Base-by-base conservation (phyloP, 30 jellyfish, hydroid and myxozoan species). In the Hydractinia echinata region DNA sequence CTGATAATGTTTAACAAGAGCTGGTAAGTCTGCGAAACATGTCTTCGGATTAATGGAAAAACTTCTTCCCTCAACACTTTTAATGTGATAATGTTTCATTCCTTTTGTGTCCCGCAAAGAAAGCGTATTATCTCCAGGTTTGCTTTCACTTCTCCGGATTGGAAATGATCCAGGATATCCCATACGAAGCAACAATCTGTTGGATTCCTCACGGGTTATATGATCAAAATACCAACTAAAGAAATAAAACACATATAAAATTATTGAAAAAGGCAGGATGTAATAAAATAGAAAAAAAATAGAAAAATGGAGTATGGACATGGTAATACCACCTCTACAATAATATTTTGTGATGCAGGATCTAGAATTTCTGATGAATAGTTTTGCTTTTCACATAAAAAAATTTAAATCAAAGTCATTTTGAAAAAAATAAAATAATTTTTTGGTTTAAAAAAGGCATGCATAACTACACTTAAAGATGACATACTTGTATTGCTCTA, bases 141-240 rank as follows among this genome's bases (percentile, higher is more conserved):
- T 30, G 20, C 61, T 52, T 5, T 19, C 72, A 74, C 83, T 74
- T 74, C 54, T 55, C 21, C 83, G 61, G 21, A 74, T 48, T 5
- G 51, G 13, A 49, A 74, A 74, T 18, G 83, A 30, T 11, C 83
- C 83, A 18, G 83, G 73, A 8, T n/a, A 30, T 18, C 83, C 83
- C 50, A 49, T 74, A 74, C 83, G 61, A 20, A 74, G 83, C 61
- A 74, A 48, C 21, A 58, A 54, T 13, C 51, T 6, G 56, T 74
- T 55, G 13, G 83, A 66, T 48, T 48, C 15, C 10, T 19, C 50
- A 13, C 83, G 73, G 14, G 39, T 48, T 67, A 74, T 74, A 5
- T 5, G 1, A 55, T 67, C 83, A 49, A 6, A 19, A 49, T 74
- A 74, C 83, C 83, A 74, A 74, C 83, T 74, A 74, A 74, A 74